Percentiles rank a stretch among this genome's conserved stretches.
Conservation (phyloP, 1,140 invertebrate species). For the Macrobrachium nipponense region DNA sequence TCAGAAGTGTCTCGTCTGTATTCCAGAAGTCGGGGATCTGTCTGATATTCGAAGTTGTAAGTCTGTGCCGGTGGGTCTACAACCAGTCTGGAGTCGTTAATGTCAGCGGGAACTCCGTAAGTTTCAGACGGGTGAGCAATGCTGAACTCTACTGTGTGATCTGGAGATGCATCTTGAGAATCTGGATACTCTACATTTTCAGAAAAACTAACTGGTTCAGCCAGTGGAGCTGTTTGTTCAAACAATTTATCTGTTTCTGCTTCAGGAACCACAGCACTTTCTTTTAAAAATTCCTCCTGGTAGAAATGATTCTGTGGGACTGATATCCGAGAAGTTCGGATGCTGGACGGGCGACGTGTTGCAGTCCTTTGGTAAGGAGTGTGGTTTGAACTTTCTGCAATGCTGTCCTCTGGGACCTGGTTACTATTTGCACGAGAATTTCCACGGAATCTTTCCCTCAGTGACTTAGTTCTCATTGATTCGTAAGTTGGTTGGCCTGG, state of each 20-base stretch:
- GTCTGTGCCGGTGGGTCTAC: neutral
- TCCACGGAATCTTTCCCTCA: slow-evolving; percentile 2
- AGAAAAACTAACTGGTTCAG: too few relatives aligned
- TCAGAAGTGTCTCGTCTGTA: slow-evolving; percentile 2
- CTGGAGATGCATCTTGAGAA: too few relatives aligned
- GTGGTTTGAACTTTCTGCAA: neutral
- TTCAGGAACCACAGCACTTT: neutral
- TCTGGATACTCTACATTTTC: too few relatives aligned
- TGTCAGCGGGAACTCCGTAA: too few relatives aligned
- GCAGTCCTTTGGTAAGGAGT: neutral
- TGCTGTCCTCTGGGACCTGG: neutral
- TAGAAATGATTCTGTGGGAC: neutral
- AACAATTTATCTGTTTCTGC: neutral
- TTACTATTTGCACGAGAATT: neutral
- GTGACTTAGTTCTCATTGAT: slow-evolving; percentile 10
- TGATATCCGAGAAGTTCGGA: slow-evolving; percentile 38
- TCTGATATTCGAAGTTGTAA: neutral
- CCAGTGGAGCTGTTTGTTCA: neutral
- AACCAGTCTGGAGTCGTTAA: neutral
- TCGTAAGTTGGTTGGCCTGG: slow-evolving; percentile 21
- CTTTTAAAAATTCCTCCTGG: slow-evolving; percentile 43
- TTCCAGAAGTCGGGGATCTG: neutral
- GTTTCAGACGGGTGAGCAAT: too few relatives aligned
- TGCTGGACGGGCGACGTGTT: neutral
- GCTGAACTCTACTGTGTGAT: too few relatives aligned